Conservation (phyloP, 2,797 vertebrate species). For the Crocidura indochinensis region DNA sequence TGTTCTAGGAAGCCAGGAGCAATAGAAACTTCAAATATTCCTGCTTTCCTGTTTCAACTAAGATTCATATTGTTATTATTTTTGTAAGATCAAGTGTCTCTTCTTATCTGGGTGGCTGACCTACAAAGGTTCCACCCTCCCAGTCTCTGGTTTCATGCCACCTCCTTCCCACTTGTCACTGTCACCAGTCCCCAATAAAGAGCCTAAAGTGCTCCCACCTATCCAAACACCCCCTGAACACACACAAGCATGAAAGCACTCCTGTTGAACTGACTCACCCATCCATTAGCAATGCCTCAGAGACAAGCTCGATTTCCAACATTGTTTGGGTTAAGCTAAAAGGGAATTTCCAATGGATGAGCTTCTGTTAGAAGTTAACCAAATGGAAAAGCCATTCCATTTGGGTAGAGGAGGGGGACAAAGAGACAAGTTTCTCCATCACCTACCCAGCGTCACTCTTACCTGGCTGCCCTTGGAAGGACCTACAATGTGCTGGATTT, state of each 20-base stretch:
- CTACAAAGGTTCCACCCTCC: too few relatives aligned
- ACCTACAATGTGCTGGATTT: background rate
- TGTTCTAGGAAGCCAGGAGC: too few relatives aligned
- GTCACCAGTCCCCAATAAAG: rapidly evolving
- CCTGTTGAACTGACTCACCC: background rate
- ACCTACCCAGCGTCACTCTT: too few relatives aligned
- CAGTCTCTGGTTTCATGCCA: too few relatives aligned
- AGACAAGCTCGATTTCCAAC: background rate
- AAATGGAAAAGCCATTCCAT: background rate
- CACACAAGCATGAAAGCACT: background rate
- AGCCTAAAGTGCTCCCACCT: too few relatives aligned
- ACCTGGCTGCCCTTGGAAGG: rapidly evolving
- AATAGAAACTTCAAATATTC: too few relatives aligned
- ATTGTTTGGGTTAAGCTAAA: background rate
- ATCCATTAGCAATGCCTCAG: background rate
- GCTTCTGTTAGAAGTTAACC: background rate
- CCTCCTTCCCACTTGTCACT: background rate
- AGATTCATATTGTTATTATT: background rate
- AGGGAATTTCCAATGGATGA: background rate
- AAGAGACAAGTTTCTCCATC: background rate
- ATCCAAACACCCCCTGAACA: background rate
- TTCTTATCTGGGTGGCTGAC: background rate
- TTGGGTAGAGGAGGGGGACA: background rate
- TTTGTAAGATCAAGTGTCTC: background rate
- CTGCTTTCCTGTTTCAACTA: too few relatives aligned